These are phyloP conservation scores for Mesoligia furuncula DNA, from an alignment of 2,888 invertebrate genomes.

Conservation along the genomic window DNA sequence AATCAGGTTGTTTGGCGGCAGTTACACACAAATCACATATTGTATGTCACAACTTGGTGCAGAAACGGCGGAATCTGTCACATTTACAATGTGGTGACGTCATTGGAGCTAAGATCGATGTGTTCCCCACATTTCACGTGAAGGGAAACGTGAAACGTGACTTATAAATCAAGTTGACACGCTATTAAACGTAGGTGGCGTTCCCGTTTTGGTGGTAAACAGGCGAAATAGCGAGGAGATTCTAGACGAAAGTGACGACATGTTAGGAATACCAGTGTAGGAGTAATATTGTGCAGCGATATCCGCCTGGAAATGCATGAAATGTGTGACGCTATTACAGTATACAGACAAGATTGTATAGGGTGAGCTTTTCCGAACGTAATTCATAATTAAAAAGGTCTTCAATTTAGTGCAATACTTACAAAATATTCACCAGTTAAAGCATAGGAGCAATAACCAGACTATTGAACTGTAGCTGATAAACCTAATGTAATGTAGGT, in stretches of 20 bases:
- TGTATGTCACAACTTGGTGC: conserved; percentile 54
- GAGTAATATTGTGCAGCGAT: conserved; percentile 6
- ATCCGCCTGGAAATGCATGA: conserved; percentile 2
- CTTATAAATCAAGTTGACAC: conserved; percentile 61
- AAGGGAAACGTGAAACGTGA: conserved; percentile 55
- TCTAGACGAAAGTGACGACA: conserved; percentile 18
- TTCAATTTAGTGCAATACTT: not conserved
- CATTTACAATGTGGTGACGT: conserved; percentile 60
- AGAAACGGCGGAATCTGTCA: conserved; percentile 39
- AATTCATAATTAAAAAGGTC: not conserved
- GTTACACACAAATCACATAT: conserved; percentile 40
- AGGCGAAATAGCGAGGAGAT: conserved; percentile 29
- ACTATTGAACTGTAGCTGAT: not conserved
- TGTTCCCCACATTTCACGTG: conserved; percentile 44
- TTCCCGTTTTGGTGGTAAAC: conserved; percentile 37
- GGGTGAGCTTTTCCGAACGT: not conserved
- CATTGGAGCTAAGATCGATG: conserved; percentile 46
- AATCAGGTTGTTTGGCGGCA: conserved; percentile 1
- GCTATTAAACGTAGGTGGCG: conserved; percentile 28
- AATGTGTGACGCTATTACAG: not conserved
- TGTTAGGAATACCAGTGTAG: not conserved
- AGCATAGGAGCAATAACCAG: not conserved
- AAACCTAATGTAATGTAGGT: not conserved
- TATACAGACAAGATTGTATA: not conserved
- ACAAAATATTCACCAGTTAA: not conserved